Evolutionary conservation across 2,797 vertebrate genomes (phyloP), one percentile per base, ranked within the genome.

Genomic region (Chanos chanos): DNA sequence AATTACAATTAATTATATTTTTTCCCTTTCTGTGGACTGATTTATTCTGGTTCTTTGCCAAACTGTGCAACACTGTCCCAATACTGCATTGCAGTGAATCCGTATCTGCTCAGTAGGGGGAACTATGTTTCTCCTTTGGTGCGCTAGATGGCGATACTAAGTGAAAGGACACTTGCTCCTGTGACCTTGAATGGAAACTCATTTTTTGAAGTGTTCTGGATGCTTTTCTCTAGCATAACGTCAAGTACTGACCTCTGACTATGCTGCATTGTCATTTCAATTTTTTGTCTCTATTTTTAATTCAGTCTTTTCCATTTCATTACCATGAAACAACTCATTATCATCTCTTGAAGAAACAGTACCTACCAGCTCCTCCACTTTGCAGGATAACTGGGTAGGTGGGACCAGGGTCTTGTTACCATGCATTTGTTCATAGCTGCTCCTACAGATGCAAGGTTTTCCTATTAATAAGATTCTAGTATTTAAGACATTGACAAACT

Each of bases 11-110:
- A 12, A 48, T 8, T 41, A 12, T 57, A 43, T 21, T 16, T 24
- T 7, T 13, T n/a, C 1, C n/a, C 16, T 47, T 59, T 41, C 27
- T 36, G 6, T 71, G 22, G 60, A 56, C 68, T 41, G 57, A 34
- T 53, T 40, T 33, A 45, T 54, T 30, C 77, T 40, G 33, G 71
- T 27, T 67, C 61, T 39, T 16, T 43, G 73, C 70, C 64, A 66
- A 72, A 73, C 54, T 64, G 51, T 56, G 66, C 63, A 64, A 68
- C 53, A 64, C 50, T 7, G 30, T 68, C 59, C 41, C 70, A 62
- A 30, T 78, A 80, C 86, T 89, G 88, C 86, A 90, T 85, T 90
- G 89, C 87, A 88, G 88, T 82, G 79, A 81, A 69, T 81, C 55
- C 78, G 72, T 58, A 25, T 59, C 52, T 7, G 39, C 61, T 39